Evolutionary conservation across 2,888 invertebrate genomes (phyloP), one percentile per base, ranked within the genome.

Genomic region (Acronicta aceris): DNA sequence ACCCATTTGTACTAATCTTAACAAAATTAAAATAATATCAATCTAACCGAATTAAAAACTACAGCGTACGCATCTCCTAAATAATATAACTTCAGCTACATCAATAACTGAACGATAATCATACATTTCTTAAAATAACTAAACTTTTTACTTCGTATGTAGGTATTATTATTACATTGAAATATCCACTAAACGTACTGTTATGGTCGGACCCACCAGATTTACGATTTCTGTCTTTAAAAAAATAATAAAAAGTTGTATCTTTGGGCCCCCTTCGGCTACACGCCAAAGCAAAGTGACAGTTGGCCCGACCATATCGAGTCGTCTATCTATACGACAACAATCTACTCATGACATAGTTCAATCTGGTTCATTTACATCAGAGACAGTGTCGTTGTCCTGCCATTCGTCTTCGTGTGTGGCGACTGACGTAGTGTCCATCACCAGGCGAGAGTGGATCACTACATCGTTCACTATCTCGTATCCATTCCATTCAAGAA

Each of bases 401-500:
- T 72, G 84, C 85, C 88, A 90, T 0, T 88, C 90, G 1, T 88
- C 88, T 1, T 88, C 86, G 12, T 78, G 76, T 0, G 85, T 81
- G 21, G 58, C 78, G 2, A 79, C 62, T 0, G 90, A 88, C 0
- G 72, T 66, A 12, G 74, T 69, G 57, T 90, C 89, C 0, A 85
- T 68, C 0, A 86, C 78, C 1, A 88, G 51, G 0, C 91, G 85
- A 2, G 89, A 85, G 57, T 93, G 85, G 6, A 93, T 82, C 56
- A 94, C 81, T 10, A 88, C 69, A 40, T 90, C 81, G 5, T 84
- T 84, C 0, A 81, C 78, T 7, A 94, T 68, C 65, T 92, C 90
- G 52, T 93, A 94, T 1, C 94, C 94, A 46, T 94, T 92, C 92
- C 94, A 93, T 65, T 90, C 92, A 12, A 94, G 72, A 0, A 94